Base-by-base conservation (phyloP, 2,888 invertebrate species). In the Melieria crassipennis region DNA sequence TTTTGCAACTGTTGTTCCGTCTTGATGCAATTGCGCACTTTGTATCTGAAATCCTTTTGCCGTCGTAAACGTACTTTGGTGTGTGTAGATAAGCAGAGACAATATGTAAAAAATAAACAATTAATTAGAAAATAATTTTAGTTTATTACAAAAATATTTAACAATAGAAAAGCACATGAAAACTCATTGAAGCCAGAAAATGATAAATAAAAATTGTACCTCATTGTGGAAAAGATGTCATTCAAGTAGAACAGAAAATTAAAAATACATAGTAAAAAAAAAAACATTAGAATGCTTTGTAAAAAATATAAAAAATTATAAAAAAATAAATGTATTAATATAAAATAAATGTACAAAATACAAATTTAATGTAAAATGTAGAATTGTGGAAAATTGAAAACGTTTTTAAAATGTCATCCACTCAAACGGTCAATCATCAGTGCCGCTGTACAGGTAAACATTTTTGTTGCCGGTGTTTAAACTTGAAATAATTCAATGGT, bases 1-100 rank as follows among this genome's bases (percentile, higher is more conserved):
- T 86, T 85, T 83, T 86, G 86, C 86, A 86, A 86, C 86, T 86
- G 86, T 86, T 85, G 86, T 85, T 86, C 85, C 82, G 86, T 85
- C 82, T 84, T 85, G 85, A 83, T 84, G 86, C 82, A 84, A 82
- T 75, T 76, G 79, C 79, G 82, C 76, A 76, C 69, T 72, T 64
- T 30, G 30, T 30, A 30, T 30, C 30, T 30, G 30, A 30, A 30
- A 30, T 30, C 30, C 30, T 30, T 30, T 30, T 69, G 75, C 70
- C 66, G 73, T 68, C 60, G 72, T 72, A 74, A 65, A 61, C 30
- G 48, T 11, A 16, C 5, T 30, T 30, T 30, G 30, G 30, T 30
- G 30, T 30, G 30, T 30, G 30, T 30, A 30, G 30, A 30, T 30
- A 30, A n/a, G 9, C 52, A 11, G 52, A 52, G n/a, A 13, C 52